Conservation (phyloP, 2,113 vertebrate genomes). For the Malaclemys terrapin region DNA sequence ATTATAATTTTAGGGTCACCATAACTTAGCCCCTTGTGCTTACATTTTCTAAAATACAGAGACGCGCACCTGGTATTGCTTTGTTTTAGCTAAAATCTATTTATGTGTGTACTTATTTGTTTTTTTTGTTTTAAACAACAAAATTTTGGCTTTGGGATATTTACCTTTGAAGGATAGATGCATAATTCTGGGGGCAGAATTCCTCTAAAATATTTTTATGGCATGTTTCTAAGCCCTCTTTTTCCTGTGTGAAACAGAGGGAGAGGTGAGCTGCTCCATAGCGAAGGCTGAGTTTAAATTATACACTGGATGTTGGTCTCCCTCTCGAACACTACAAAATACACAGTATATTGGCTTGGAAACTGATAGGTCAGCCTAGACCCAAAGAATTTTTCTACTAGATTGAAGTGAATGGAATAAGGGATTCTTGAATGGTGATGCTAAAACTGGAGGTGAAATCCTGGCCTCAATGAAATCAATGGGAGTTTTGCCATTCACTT, state of each 20-base stretch:
- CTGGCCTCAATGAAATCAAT: neutral
- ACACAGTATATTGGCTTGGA: neutral
- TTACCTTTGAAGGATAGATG: neutral
- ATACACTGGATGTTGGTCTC: neutral
- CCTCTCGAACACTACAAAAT: neutral
- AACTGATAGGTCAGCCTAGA: neutral
- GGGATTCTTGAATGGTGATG: neutral
- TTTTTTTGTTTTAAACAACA: neutral
- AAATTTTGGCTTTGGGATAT: neutral
- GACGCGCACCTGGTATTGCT: neutral
- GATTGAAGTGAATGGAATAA: neutral
- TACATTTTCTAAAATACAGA: neutral
- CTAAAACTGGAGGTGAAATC: neutral
- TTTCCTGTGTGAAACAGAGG: neutral
- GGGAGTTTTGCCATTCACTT: accelerated
- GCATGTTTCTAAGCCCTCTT: neutral
- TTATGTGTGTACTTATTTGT: neutral
- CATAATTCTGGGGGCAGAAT: neutral
- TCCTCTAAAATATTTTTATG: neutral
- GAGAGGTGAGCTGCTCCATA: neutral
- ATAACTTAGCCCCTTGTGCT: neutral
- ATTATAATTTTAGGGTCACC: neutral
- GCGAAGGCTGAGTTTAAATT: neutral
- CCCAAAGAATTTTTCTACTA: neutral
- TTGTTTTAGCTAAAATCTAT: neutral